These are phyloP conservation scores for Eilema sororculum DNA, from an alignment of 2,888 invertebrate species.

Conservation along the genomic window DNA sequence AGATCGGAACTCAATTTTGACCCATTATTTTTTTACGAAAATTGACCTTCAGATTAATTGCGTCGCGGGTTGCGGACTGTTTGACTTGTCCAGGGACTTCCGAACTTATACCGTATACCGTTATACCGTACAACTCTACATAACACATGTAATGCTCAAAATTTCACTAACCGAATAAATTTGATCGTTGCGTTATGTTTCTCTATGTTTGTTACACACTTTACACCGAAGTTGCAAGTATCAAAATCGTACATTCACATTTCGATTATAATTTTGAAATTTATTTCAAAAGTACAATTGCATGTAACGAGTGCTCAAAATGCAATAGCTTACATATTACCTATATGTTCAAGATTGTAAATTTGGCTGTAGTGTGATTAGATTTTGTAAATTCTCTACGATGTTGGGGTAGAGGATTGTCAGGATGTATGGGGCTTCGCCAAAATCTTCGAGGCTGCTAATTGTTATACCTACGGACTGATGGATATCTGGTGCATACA, in stretches of 20 bases:
- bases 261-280: constrained; percentile 38
- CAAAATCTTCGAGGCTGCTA: no score
- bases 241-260: constrained; percentile 34
- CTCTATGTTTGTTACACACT: constrained; percentile 20
- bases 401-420: no score
- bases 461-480: no score
- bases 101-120: no score
- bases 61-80: no score
- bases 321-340: background rate
- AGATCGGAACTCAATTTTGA: no score
- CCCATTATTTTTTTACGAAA: no score
- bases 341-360: background rate
- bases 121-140: constrained; percentile 21
- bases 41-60: no score
- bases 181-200: constrained; percentile 19
- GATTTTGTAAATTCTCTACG: no score
- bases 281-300: background rate
- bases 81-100: no score
- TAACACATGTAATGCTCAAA: background rate
- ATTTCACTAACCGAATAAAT: background rate
- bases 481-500: no score
- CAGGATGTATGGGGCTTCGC: no score
- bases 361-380: background rate
- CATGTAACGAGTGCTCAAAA: background rate
- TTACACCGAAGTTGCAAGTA: constrained; percentile 19